A percentile compares a stretch with the other conserved stretches of the same genome.
Evolutionary conservation across 2,888 invertebrate species (phyloP).

Genomic region (Rotaria magnacalcarata): DNA sequence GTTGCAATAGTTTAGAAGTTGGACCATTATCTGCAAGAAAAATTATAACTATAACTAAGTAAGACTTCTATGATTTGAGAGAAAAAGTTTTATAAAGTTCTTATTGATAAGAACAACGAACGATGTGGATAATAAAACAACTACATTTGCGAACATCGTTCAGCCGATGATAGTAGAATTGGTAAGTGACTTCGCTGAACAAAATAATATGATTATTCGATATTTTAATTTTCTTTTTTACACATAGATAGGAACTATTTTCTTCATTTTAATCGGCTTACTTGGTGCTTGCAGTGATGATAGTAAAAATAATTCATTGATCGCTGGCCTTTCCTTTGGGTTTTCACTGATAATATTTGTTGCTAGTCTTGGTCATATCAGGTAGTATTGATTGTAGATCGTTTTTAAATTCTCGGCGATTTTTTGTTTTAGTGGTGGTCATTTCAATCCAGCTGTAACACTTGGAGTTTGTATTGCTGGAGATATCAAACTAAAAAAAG

Average conservation of each 20-base stretch:
- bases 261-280: neutral
- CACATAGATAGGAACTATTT: neutral
- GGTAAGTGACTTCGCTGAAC: neutral
- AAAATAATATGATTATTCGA: no score
- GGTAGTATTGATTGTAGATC: neutral
- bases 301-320: neutral
- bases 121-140: neutral
- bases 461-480: neutral
- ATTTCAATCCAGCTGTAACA: slow-evolving; percentile 28
- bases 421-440: neutral
- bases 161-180: neutral
- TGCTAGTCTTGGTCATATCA: slow-evolving; percentile 34
- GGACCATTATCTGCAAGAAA: neutral
- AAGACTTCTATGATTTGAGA: neutral
- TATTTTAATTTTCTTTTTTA: neutral
- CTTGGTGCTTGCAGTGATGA: neutral
- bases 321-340: neutral
- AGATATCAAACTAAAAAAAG: neutral
- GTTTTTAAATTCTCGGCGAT: neutral
- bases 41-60: neutral
- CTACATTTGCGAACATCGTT: neutral
- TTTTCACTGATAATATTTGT: neutral
- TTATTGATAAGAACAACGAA: neutral
- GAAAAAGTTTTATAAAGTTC: neutral
- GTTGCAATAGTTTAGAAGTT: neutral